Evolutionary conservation across 2,797 vertebrate genomes (phyloP).

Genomic region (Telmatherina bonti): DNA sequence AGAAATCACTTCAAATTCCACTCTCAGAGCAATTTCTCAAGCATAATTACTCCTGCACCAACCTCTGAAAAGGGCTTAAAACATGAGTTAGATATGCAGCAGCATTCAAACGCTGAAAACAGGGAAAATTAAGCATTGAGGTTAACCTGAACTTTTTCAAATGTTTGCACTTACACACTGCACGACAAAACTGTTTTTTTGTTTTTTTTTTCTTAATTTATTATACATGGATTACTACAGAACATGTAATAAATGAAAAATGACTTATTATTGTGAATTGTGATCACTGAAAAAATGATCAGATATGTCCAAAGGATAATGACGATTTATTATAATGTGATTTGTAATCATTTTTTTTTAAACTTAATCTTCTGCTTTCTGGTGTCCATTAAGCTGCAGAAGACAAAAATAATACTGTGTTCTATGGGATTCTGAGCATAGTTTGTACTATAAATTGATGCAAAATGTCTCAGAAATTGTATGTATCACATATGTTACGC

Average conservation of each 20-base stretch:
- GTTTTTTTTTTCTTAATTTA: background rate
- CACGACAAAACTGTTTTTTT: background rate
- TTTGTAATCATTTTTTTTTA: too few relatives aligned
- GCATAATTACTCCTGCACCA: constrained; percentile 44
- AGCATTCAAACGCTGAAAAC: background rate
- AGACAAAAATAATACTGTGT: too few relatives aligned
- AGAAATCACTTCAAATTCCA: constrained; percentile 33
- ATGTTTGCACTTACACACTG: background rate
- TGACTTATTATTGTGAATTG: too few relatives aligned
- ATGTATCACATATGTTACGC: too few relatives aligned
- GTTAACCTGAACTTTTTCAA: background rate
- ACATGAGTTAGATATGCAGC: background rate
- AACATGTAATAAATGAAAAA: background rate
- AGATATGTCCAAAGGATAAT: too few relatives aligned
- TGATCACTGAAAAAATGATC: too few relatives aligned
- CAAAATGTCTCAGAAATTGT: too few relatives aligned
- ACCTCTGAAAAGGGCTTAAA: constrained; percentile 44
- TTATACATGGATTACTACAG: background rate
- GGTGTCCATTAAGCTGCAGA: too few relatives aligned
- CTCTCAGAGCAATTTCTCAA: constrained; percentile 26
- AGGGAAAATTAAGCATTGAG: background rate
- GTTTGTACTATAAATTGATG: too few relatives aligned
- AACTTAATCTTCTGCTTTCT: too few relatives aligned
- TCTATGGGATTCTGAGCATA: too few relatives aligned
- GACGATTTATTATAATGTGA: too few relatives aligned